Percentiles rank a stretch among this genome's conserved stretches.
These are phyloP conservation scores for Dryas iulia DNA, from an alignment of 1,140 invertebrate species.

Conservation along the genomic window DNA sequence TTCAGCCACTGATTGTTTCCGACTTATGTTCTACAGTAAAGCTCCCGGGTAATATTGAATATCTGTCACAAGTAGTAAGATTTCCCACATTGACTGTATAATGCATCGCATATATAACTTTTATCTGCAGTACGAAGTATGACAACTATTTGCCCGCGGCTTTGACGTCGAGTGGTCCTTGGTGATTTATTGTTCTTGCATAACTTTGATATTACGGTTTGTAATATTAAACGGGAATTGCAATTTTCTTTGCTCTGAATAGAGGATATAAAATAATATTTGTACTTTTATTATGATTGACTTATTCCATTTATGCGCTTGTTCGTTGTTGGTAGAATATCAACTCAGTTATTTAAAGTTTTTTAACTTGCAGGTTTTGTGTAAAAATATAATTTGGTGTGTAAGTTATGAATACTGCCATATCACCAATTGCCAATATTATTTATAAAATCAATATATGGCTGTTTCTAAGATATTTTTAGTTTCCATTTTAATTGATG, in stretches of 20 bases:
- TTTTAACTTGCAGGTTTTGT: too few species aligned
- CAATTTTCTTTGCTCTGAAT: neutral
- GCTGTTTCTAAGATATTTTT: too few species aligned
- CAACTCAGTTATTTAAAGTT: too few species aligned
- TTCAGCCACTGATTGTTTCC: neutral
- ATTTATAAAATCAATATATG: too few species aligned
- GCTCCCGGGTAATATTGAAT: neutral
- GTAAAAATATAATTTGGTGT: too few species aligned
- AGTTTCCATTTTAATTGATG: too few species aligned
- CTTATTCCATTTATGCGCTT: too few species aligned
- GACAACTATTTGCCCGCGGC: neutral
- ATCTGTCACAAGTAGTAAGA: neutral
- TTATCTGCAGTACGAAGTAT: neutral
- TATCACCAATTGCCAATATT: too few species aligned
- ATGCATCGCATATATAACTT: neutral
- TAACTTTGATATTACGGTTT: neutral
- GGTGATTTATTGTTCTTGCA: constrained; percentile 5
- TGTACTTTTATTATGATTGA: too few species aligned
- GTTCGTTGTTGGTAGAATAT: too few species aligned
- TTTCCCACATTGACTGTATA: neutral
- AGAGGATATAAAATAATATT: neutral
- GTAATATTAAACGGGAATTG: neutral
- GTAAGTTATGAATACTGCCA: too few species aligned
- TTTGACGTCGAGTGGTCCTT: neutral
- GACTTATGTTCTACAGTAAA: neutral